Base-by-base conservation (phyloP, 2,113 vertebrate genomes). In the Lucifuga dentata region DNA sequence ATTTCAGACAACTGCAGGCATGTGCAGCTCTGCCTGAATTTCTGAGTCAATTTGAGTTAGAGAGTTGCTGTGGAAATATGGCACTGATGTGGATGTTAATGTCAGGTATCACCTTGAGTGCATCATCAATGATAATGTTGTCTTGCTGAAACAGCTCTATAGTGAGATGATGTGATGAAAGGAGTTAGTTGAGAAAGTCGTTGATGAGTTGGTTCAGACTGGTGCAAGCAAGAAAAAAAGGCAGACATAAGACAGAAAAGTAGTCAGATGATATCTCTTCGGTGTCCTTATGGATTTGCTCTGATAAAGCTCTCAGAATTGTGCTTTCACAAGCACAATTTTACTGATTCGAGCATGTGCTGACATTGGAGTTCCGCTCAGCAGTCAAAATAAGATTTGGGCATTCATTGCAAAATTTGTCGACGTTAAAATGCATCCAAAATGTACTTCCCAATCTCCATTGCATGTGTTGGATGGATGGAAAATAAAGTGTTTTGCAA, bases 41-140 rank as follows among this genome's bases (percentile, higher is more conserved):
- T 61, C 33, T 88, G 86, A 89, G 60, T 86, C 79, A 80, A 15
- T 36, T 49, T 67, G 66, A 86, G 61, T 73, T 76, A 83, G 51
- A 56, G 50, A 2, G 26, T 68, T 24, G 11, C 19, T 32, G 53
- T 29, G 11, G 29, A 26, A 16, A 53, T 19, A 48, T 44, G 60
- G 46, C 57, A 15, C 29, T 20, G 53, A 50, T 76, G 68, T 67
- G 38, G 44, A 68, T 59, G 29, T 33, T 17, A 41, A 49, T 48
- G 48, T 51, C 38, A 44, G 44, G 11, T 61, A 16, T 67, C 11
- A 3, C 29, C 11, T 0, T 29, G 13, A 17, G 1, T 10, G 32
- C 50, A 20, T 64, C 29, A 26, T 52, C 16, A 57, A 40, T 13
- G 15, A n/a, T 17, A 12, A 5, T 10, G n/a, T 32, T 62, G 36